These are phyloP conservation scores for Polymixis flavicincta DNA, from an alignment of 2,888 invertebrate genomes.

Conservation along the genomic window DNA sequence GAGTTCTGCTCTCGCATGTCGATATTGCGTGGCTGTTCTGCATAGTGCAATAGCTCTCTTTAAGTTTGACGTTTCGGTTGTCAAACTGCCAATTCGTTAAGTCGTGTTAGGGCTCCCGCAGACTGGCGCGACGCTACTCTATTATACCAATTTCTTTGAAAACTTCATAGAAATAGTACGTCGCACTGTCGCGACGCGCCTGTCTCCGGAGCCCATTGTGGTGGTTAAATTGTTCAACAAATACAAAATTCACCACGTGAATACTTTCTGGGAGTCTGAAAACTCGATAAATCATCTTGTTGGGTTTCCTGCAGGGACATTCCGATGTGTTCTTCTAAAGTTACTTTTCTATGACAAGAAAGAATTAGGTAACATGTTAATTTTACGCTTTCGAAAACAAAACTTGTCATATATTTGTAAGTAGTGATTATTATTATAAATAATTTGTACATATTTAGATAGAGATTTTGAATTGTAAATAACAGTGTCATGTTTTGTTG, in stretches of 20 bases:
- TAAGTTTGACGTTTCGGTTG: background rate
- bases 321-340: background rate
- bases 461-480: constrained; percentile 17
- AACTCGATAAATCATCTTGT: background rate
- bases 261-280: background rate
- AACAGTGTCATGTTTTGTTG: constrained; percentile 44
- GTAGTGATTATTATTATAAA: constrained; percentile 17
- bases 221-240: background rate
- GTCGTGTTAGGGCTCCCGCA: background rate
- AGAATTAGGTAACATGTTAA: constrained; percentile 21
- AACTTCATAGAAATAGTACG: too few relatives aligned
- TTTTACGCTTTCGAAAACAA: constrained; percentile 18
- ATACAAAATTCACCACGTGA: background rate
- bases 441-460: constrained; percentile 39
- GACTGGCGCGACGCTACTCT: too few relatives aligned
- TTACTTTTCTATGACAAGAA: constrained; percentile 53
- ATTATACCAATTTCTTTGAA: too few relatives aligned
- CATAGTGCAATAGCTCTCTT: background rate
- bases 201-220: background rate
- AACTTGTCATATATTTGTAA: constrained; percentile 49
- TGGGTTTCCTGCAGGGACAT: background rate
- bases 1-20: background rate
- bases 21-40: background rate
- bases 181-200: too few relatives aligned
- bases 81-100: background rate